Evolutionary conservation across 2,113 vertebrate species (phyloP).

Genomic region (Amazona vittata): DNA sequence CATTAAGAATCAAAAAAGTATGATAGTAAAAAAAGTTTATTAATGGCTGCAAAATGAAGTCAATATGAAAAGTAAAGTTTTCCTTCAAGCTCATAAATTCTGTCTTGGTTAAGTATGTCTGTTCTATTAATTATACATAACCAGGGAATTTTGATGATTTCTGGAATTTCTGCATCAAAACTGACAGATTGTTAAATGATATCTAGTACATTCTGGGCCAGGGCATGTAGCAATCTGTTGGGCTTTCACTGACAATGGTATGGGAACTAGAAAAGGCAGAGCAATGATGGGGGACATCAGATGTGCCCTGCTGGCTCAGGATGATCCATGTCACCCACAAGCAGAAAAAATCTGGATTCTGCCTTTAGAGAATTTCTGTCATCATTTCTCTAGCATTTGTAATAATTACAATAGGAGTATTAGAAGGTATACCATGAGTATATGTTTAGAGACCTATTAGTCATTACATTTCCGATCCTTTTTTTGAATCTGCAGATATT

Average conservation of each 20-base stretch:
- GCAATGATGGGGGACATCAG: background rate
- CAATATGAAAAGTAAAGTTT: background rate
- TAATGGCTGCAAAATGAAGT: background rate
- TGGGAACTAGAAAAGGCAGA: background rate
- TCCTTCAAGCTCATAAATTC: background rate
- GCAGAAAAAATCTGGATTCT: background rate
- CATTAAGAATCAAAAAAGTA: background rate
- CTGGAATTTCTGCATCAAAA: background rate
- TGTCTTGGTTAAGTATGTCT: background rate
- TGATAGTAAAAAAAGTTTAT: background rate
- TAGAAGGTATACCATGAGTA: background rate
- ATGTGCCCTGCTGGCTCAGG: background rate
- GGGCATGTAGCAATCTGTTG: background rate
- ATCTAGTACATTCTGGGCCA: background rate
- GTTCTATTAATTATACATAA: background rate
- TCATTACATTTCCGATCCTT: background rate
- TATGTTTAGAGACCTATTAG: background rate
- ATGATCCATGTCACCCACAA: background rate
- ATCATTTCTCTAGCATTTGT: background rate
- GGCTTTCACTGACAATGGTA: background rate
- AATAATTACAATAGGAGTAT: background rate
- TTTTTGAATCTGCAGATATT: background rate
- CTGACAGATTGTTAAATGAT: background rate
- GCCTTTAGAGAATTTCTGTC: background rate
- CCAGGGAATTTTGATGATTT: background rate